Evolutionary conservation across 2,113 vertebrate species (phyloP).

Genomic region (Phyllostomus hastatus): DNA sequence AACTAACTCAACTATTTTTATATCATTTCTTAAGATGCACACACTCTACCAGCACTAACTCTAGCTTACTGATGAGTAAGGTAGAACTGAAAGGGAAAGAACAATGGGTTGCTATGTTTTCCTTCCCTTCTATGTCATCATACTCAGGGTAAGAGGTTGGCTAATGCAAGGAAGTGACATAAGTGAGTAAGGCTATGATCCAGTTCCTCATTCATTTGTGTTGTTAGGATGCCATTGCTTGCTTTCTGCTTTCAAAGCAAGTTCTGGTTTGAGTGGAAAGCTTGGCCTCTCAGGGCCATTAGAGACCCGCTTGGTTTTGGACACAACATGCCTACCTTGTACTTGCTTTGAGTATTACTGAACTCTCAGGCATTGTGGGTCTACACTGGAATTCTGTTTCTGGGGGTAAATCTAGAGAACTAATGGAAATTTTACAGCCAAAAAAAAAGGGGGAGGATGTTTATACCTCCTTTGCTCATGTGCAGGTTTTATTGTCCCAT

Average conservation of each 20-base stretch:
- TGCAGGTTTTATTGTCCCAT: not conserved
- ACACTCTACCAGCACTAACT: not conserved
- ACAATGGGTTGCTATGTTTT: not conserved
- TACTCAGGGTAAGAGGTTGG: not conserved
- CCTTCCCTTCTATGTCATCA: not conserved
- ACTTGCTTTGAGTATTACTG: not conserved
- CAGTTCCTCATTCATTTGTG: not conserved
- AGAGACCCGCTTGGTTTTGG: not conserved
- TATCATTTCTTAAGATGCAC: not conserved
- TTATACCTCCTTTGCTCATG: not conserved
- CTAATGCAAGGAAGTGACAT: not conserved
- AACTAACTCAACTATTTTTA: not conserved
- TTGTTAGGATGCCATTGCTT: not conserved
- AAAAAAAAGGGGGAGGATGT: not conserved
- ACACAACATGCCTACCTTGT: not conserved
- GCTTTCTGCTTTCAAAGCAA: slow-evolving; percentile 1
- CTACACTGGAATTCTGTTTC: not conserved
- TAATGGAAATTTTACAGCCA: not conserved
- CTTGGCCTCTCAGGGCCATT: not conserved
- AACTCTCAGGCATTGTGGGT: not conserved
- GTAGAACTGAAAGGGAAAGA: not conserved
- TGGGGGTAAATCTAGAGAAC: not conserved
- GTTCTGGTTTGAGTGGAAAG: not conserved
- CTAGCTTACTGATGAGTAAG: not conserved
- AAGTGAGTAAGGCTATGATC: not conserved